Percentiles rank a stretch among this genome's conserved stretches.
These are phyloP conservation scores for Drosophila bipectinata DNA, from an alignment of 1,140 invertebrate species.

Conservation along the genomic window DNA sequence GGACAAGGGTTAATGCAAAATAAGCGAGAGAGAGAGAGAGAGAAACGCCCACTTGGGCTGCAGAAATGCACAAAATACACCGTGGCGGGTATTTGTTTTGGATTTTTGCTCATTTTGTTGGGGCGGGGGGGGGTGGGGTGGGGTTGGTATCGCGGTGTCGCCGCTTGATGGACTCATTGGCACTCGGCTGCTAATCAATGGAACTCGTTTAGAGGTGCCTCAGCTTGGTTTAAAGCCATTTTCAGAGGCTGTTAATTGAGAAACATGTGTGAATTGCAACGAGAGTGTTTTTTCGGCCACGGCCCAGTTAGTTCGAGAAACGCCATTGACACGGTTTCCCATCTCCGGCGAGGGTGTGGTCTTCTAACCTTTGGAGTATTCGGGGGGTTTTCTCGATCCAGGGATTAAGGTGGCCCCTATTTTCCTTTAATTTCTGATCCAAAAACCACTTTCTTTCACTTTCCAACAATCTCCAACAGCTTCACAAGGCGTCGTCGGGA, in stretches of 20 bases:
- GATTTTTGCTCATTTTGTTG: slow-evolving; percentile 10
- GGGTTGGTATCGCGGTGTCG: neutral
- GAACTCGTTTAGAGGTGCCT: slow-evolving; percentile 54
- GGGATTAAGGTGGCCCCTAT: too few species aligned
- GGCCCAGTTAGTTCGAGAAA: slow-evolving; percentile 34
- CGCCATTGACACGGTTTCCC: slow-evolving; percentile 42
- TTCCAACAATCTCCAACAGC: slow-evolving; percentile 44
- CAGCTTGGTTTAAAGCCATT: slow-evolving; percentile 11
- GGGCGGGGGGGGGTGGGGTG: slow-evolving; percentile 19
- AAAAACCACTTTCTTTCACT: slow-evolving; percentile 25
- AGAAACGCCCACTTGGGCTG: slow-evolving; percentile 30
- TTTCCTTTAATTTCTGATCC: neutral
- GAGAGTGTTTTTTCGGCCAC: slow-evolving; percentile 31
- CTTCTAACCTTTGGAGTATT: too few species aligned
- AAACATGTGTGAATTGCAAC: slow-evolving; percentile 35
- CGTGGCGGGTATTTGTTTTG: neutral
- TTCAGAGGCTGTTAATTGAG: slow-evolving; percentile 37
- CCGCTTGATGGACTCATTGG: slow-evolving; percentile 73
- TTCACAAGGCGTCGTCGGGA: slow-evolving; percentile 74
- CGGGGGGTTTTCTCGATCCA: too few species aligned
- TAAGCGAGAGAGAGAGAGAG: neutral
- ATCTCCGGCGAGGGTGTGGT: slow-evolving; percentile 25
- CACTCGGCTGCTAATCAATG: slow-evolving; percentile 75
- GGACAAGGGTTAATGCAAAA: slow-evolving; percentile 3
- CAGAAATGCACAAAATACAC: slow-evolving; percentile 21